phyloP scores from a whole-genome alignment of 1,140 invertebrate species.

The Lepidurus couesii region DNA sequence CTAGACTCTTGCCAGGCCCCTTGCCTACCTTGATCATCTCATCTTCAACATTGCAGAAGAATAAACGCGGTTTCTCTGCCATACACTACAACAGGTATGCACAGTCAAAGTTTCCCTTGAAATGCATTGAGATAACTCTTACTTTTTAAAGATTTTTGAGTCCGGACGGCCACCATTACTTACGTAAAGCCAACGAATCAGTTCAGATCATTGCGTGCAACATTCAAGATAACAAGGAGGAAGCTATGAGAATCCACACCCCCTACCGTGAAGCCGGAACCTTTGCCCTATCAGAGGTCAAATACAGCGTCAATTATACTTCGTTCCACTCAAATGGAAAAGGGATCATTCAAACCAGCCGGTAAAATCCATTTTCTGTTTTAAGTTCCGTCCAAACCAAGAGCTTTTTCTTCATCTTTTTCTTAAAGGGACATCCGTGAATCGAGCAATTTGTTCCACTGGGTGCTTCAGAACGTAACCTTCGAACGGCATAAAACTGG shows the following conservation, averaged over 20 bases:
- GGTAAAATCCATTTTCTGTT: slow-evolving; percentile 39
- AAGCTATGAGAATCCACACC: slow-evolving; percentile 73
- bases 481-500: slow-evolving; percentile 75
- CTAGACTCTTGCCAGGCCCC: slow-evolving; percentile 67
- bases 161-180: slow-evolving; percentile 73
- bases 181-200: slow-evolving; percentile 80
- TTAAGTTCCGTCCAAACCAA: not conserved
- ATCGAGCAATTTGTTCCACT: slow-evolving; percentile 92
- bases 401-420: slow-evolving; percentile 2
- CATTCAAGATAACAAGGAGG: slow-evolving; percentile 68
- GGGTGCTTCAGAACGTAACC: slow-evolving; percentile 79
- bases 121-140: not conserved
- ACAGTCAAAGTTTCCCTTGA: slow-evolving; percentile 35
- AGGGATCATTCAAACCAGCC: slow-evolving; percentile 76
- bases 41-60: slow-evolving; percentile 69
- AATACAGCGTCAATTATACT: slow-evolving; percentile 75
- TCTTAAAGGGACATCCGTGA: slow-evolving; percentile 68
- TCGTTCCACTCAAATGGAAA: slow-evolving; percentile 75
- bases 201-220: slow-evolving; percentile 71
- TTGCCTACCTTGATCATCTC: slow-evolving; percentile 63
- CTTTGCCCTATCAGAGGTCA: slow-evolving; percentile 76
- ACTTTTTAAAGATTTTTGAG: slow-evolving; percentile 58
- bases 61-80: slow-evolving; percentile 71
- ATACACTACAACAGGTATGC: slow-evolving; percentile 73
- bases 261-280: slow-evolving; percentile 75